Conservation (phyloP, 2,797 vertebrate genomes). For the Esox masquinongy region DNA sequence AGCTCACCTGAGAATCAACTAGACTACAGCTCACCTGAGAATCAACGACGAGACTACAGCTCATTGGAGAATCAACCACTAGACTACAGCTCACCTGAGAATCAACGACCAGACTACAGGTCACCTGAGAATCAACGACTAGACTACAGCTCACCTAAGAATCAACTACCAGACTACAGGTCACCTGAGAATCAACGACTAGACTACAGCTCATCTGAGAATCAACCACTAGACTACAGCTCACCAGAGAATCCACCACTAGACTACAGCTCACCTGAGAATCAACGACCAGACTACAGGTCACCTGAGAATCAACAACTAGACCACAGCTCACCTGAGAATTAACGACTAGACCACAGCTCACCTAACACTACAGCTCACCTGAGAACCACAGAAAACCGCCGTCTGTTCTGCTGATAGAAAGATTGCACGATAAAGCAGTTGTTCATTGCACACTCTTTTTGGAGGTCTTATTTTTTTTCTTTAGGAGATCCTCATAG, state of each 20-base stretch:
- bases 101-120: too few species aligned
- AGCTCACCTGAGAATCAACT: not conserved
- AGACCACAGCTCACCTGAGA: not conserved
- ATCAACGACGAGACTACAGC: not conserved
- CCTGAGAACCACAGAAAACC: slow-evolving; percentile 44
- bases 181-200: not conserved
- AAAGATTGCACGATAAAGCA: slow-evolving; percentile 64
- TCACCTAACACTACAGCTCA: not conserved
- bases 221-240: too few species aligned
- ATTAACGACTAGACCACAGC: not conserved
- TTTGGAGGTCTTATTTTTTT: slow-evolving; percentile 49
- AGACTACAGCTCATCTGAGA: too few species aligned
- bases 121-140: not conserved
- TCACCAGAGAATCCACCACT: not conserved
- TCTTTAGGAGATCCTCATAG: slow-evolving; percentile 27
- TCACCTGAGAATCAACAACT: not conserved
- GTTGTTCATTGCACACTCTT: slow-evolving; percentile 73
- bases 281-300: not conserved
- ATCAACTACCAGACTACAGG: not conserved
- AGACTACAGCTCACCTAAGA: not conserved
- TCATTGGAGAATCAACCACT: not conserved
- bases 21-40: not conserved
- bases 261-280: not conserved
- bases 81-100: too few species aligned
- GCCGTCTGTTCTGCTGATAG: slow-evolving; percentile 59